A percentile compares a stretch with the other conserved stretches of the same genome.
phyloP scores from a whole-genome alignment of 2,113 vertebrate species.

The Pan paniscus region DNA sequence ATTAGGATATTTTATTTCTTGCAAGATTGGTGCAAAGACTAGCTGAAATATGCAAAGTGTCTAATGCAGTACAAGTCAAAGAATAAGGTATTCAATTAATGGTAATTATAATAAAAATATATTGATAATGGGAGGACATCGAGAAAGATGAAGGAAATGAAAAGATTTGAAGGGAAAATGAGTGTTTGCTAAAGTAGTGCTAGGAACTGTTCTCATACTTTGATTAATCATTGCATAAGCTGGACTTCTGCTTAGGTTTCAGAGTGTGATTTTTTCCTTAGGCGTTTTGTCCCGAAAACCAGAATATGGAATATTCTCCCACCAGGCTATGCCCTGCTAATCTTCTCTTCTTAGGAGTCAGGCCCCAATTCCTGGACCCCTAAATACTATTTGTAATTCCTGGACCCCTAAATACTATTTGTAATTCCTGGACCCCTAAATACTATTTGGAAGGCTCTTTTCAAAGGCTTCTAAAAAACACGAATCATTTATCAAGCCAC shows the following conservation, averaged over 20 bases:
- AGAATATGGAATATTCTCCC: not conserved
- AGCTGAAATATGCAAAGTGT: not conserved
- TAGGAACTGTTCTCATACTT: not conserved
- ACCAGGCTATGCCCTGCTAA: too few species aligned
- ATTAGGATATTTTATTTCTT: constrained; percentile 24
- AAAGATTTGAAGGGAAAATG: not conserved
- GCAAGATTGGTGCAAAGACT: not conserved
- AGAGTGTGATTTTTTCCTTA: not conserved
- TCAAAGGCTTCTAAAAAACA: not conserved
- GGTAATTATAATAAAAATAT: not conserved
- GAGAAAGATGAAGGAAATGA: not conserved
- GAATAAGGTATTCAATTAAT: not conserved
- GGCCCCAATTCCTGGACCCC: not conserved
- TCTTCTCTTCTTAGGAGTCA: not conserved
- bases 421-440: not conserved
- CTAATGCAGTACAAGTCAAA: not conserved
- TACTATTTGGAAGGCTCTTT: not conserved
- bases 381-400: not conserved
- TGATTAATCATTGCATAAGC: not conserved
- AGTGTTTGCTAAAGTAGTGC: not conserved
- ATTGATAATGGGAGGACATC: not conserved
- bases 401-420: not conserved
- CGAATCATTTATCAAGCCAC: not conserved
- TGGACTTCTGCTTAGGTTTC: not conserved
- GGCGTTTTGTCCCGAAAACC: not conserved